phyloP scores from a whole-genome alignment of 2,113 vertebrate genomes.

The Halichoerus grypus region DNA sequence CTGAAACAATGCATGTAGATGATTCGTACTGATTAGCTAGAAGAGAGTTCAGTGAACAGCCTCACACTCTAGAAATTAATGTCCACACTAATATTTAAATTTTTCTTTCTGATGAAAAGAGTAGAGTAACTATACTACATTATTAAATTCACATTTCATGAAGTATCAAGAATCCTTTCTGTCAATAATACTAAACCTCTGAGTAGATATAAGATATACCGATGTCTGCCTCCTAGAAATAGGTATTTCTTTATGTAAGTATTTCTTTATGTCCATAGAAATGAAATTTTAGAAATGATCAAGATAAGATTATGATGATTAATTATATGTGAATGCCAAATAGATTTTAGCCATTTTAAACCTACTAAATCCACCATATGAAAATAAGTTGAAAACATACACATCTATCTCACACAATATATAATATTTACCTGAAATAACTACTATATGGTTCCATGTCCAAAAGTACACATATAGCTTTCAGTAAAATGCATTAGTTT shows the following conservation, averaged over 20 bases:
- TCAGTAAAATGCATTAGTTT: not conserved
- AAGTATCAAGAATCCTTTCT: slow-evolving; percentile 35
- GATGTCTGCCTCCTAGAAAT: slow-evolving; percentile 7
- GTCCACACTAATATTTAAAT: not conserved
- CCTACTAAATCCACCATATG: not conserved
- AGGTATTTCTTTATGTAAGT: not conserved
- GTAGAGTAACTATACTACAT: not conserved
- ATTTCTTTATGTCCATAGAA: slow-evolving; percentile 21
- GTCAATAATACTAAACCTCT: slow-evolving; percentile 34
- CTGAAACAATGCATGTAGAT: not conserved
- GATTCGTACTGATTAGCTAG: not conserved
- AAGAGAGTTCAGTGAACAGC: not conserved
- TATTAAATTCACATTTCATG: slow-evolving; percentile 61
- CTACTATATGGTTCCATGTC: not conserved
- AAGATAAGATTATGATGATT: slow-evolving; percentile 9
- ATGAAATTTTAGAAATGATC: slow-evolving; percentile 1
- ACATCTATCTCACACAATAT: not conserved
- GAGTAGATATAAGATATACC: slow-evolving; percentile 48
- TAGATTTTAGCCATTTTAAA: slow-evolving; percentile 29
- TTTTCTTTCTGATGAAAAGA: slow-evolving; percentile 37
- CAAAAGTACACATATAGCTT: not conserved
- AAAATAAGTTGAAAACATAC: slow-evolving; percentile 24
- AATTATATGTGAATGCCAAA: not conserved
- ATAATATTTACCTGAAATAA: not conserved
- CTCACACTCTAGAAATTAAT: slow-evolving; percentile 32